phyloP scores from a whole-genome alignment of 2,113 vertebrate species.

The Dolichotis patagonum region DNA sequence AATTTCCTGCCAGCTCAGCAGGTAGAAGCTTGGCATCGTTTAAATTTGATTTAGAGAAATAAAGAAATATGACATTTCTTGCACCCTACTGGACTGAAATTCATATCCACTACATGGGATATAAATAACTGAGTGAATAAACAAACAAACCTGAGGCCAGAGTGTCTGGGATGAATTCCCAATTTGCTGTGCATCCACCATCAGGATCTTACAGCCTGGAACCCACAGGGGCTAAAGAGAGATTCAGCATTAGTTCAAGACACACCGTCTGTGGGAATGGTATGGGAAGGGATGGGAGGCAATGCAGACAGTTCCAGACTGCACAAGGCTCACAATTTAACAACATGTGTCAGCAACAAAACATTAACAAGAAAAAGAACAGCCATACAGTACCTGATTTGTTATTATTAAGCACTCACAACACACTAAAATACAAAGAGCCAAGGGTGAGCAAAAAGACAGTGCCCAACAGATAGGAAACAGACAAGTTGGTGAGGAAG shows the following conservation, averaged over 20 bases:
- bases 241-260: not conserved
- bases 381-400: not conserved
- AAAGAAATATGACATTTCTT: constrained; percentile 64
- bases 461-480: not conserved
- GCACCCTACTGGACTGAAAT: constrained; percentile 51
- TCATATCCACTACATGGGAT: constrained; percentile 26
- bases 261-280: not conserved
- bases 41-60: constrained; percentile 68
- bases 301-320: not conserved
- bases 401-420: not conserved
- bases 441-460: not conserved
- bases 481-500: not conserved
- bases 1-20: constrained; percentile 61
- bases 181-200: constrained; percentile 31
- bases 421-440: not conserved
- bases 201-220: constrained; percentile 18
- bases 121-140: constrained; percentile 68
- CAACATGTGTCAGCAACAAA: not conserved
- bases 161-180: constrained; percentile 48
- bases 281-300: not conserved
- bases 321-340: not conserved
- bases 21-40: constrained; percentile 27
- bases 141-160: constrained; percentile 52
- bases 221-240: not conserved
- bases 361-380: not conserved